phyloP scores from a whole-genome alignment of 1,140 invertebrate species.

The Drosophila lowei region DNA sequence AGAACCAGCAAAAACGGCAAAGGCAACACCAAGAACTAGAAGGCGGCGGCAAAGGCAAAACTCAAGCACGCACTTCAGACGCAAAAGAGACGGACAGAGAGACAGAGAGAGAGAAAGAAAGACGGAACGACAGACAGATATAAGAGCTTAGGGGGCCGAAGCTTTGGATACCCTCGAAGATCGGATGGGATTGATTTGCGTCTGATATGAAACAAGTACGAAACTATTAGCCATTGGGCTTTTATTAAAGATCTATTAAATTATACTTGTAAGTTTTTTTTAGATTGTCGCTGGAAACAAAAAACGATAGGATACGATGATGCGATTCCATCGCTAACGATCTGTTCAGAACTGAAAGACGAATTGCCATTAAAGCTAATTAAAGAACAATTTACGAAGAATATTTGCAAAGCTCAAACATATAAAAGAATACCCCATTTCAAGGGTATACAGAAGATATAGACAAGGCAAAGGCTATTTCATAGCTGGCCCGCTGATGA shows the following conservation, averaged over 20 bases:
- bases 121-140: constrained; percentile 29
- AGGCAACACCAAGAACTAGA: constrained; percentile 18
- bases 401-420: background rate
- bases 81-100: constrained; percentile 51
- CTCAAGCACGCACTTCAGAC: constrained; percentile 75
- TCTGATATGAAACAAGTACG: too few relatives aligned
- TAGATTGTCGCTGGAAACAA: too few relatives aligned
- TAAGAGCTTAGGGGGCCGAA: background rate
- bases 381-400: too few relatives aligned
- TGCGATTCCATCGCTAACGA: too few relatives aligned
- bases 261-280: too few relatives aligned
- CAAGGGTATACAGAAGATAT: constrained; percentile 22
- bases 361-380: too few relatives aligned
- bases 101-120: too few relatives aligned
- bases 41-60: constrained; percentile 41
- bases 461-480: constrained; percentile 55
- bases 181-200: too few relatives aligned
- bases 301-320: too few relatives aligned
- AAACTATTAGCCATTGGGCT: too few relatives aligned
- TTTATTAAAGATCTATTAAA: too few relatives aligned
- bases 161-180: constrained; percentile 14
- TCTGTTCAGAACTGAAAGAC: too few relatives aligned
- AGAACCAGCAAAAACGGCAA: constrained; percentile 22
- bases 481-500: constrained; percentile 42
- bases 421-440: background rate